Evolutionary conservation across 2,888 invertebrate genomes (phyloP).

Genomic region (Pyrochroa serraticornis): DNA sequence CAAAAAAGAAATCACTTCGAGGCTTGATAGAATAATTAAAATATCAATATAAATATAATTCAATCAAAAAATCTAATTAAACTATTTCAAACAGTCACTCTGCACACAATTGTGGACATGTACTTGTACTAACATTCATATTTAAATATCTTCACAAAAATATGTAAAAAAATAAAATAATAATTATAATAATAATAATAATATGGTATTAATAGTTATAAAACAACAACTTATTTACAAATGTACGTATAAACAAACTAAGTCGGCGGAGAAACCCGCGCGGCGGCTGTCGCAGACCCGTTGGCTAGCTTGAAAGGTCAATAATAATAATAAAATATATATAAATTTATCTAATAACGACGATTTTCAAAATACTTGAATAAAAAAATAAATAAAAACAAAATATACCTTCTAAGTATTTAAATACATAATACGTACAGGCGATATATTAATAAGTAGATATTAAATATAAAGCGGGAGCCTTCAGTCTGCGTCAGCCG

Average conservation of each 20-base stretch:
- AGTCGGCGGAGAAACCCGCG: constrained; percentile 39
- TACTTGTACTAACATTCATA: constrained; percentile 60
- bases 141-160: constrained; percentile 61
- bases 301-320: constrained; percentile 8
- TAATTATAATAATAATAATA: constrained; percentile 57
- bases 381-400: constrained; percentile 60
- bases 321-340: constrained; percentile 55
- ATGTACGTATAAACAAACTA: constrained; percentile 57
- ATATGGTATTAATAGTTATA: constrained; percentile 59
- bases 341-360: constrained; percentile 57
- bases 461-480: constrained; percentile 48
- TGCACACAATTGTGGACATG: constrained; percentile 56
- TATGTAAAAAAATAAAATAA: constrained; percentile 62
- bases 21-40: constrained; percentile 55
- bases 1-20: constrained; percentile 53
- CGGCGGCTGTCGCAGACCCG: constrained; percentile 46
- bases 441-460: constrained; percentile 32
- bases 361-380: constrained; percentile 55
- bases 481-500: constrained; percentile 33
- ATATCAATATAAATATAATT: constrained; percentile 59
- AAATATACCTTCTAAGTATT: constrained; percentile 53
- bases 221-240: constrained; percentile 61
- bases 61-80: constrained; percentile 57
- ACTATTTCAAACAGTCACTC: constrained; percentile 58
- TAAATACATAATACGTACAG: constrained; percentile 47